A percentile compares a stretch with the other conserved stretches of the same genome.
Conservation (phyloP, 2,113 vertebrate genomes). For the Campylomormyrus numenius region DNA sequence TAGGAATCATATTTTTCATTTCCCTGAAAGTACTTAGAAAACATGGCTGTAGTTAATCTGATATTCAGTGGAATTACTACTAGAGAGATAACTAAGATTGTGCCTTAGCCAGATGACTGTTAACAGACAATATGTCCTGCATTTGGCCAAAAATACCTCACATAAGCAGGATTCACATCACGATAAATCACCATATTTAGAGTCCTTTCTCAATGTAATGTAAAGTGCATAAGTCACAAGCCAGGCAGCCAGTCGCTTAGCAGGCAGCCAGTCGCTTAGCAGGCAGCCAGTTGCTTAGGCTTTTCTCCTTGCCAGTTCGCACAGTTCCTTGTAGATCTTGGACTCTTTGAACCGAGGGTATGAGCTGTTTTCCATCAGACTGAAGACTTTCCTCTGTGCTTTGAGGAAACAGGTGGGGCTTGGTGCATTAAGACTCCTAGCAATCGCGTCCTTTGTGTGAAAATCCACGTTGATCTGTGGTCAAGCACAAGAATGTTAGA, state of each 20-base stretch:
- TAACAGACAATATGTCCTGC: not conserved
- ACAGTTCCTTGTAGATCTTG: constrained; percentile 60
- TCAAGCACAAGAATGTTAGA: not conserved
- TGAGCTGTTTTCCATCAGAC: constrained; percentile 65
- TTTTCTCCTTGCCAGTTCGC: not conserved
- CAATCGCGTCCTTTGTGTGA: constrained; percentile 52
- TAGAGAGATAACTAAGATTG: not conserved
- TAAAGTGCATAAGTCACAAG: not conserved
- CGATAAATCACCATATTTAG: not conserved
- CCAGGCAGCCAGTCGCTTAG: not conserved
- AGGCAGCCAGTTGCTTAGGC: not conserved
- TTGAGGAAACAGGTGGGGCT: constrained; percentile 56
- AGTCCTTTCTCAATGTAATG: not conserved
- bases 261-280: not conserved
- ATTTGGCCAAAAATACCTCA: not conserved
- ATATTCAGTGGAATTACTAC: not conserved
- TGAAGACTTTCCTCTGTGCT: constrained; percentile 64
- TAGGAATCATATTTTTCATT: not conserved
- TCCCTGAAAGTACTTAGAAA: not conserved
- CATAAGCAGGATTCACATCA: not conserved
- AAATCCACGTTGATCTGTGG: constrained; percentile 70
- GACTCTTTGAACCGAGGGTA: constrained; percentile 66
- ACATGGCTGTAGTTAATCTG: not conserved
- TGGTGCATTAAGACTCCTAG: constrained; percentile 55
- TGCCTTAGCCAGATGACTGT: not conserved